Conservation (phyloP, 2,797 vertebrate species). For the Corythornis leucogaster region DNA sequence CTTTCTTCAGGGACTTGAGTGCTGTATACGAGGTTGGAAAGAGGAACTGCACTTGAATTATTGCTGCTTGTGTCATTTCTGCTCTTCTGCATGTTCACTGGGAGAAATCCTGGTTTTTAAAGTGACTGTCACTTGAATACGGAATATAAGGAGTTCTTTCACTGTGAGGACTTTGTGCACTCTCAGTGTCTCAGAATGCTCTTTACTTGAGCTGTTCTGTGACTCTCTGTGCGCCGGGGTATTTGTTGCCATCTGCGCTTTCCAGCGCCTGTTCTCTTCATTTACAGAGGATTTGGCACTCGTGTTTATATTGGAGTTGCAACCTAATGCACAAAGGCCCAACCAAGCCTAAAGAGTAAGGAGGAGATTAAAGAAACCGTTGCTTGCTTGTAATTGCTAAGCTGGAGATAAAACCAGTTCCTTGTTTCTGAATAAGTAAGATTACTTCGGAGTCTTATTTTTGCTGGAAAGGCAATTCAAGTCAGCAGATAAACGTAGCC, state of each 20-base stretch:
- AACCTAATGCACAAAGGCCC: background rate
- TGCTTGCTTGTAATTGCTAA: background rate
- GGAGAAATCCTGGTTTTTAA: background rate
- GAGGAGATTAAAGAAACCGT: background rate
- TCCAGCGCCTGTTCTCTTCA: background rate
- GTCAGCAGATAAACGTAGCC: background rate
- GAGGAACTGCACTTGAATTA: background rate
- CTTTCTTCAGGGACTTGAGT: slow-evolving; percentile 97
- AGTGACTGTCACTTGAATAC: background rate
- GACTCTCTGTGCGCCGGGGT: background rate
- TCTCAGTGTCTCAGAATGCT: background rate
- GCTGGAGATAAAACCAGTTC: background rate
- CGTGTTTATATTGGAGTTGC: background rate
- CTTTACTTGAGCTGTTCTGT: background rate
- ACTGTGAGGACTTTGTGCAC: background rate
- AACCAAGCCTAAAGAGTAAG: background rate
- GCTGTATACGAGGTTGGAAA: slow-evolving; percentile 93
- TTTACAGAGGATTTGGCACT: background rate
- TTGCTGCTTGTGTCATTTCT: background rate
- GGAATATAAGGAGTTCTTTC: background rate
- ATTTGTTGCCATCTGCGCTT: background rate
- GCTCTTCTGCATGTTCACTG: background rate
- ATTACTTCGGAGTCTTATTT: background rate
- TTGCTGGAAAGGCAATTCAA: background rate
- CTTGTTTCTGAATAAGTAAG: background rate